Conservation (phyloP, 2,113 vertebrate genomes). For the Corynorhinus townsendii region DNA sequence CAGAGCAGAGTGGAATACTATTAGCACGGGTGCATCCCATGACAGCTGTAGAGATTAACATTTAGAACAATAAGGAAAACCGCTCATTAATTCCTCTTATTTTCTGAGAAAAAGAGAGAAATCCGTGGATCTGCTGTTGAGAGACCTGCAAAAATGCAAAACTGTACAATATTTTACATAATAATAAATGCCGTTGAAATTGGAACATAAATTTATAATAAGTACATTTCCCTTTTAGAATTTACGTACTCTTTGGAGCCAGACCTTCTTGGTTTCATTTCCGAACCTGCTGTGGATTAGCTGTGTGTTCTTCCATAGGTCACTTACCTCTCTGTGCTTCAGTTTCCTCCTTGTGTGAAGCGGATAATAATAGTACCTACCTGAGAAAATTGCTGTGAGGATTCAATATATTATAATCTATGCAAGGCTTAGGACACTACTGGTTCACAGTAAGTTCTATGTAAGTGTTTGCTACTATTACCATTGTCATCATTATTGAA, state of each 20-base stretch:
- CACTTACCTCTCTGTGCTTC: conserved; percentile 45
- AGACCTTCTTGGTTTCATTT: not conserved
- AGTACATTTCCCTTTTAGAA: not conserved
- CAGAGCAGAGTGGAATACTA: conserved; percentile 29
- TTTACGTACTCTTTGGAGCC: conserved; percentile 47
- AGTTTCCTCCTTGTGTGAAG: not conserved
- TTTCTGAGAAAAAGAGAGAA: conserved; percentile 13
- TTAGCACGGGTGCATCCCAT: not conserved
- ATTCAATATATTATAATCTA: conserved; percentile 30
- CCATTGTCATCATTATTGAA: not conserved
- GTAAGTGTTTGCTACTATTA: not conserved
- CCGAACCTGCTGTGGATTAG: not conserved
- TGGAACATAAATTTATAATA: not conserved
- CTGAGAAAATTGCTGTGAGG: conserved; percentile 19
- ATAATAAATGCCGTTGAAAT: not conserved
- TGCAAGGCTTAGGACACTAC: not conserved
- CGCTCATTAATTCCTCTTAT: not conserved
- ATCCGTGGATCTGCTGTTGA: not conserved
- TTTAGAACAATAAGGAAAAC: not conserved
- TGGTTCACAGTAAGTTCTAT: not conserved
- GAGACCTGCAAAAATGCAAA: conserved; percentile 9
- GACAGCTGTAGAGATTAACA: not conserved
- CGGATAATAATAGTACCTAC: conserved; percentile 20
- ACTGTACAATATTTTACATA: not conserved
- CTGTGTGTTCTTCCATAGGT: not conserved